Evolutionary conservation across 2,113 vertebrate species (phyloP), one percentile per base, ranked within the genome.

Genomic region (Apodemus speciosus): DNA sequence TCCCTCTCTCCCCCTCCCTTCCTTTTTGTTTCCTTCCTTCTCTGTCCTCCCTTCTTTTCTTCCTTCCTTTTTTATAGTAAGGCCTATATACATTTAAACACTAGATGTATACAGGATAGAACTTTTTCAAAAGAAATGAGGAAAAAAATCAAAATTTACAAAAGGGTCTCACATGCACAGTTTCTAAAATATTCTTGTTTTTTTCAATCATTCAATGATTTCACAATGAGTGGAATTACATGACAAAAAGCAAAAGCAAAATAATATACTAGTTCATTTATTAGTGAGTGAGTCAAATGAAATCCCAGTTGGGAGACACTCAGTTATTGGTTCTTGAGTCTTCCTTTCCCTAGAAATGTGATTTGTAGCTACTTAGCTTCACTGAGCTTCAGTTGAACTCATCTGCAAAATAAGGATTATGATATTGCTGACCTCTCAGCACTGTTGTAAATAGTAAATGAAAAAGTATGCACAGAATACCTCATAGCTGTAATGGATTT

Each of bases 371-470:
- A 3, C 43, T 85, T 73, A 80, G 72, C 69, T 90, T 93, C 75
- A 73, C 62, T 89, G 38, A 88, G 56, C 35, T 92, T 90, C 58
- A 49, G 46, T 62, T 92, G 71, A 62, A 9, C 32, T 90, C 58
- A 75, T 40, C 23, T 92, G 32, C 10, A 92, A n/a, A 85, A 92
- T 85, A 49, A 73, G 20, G 9, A 25, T n/a, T 38, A 86, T 9
- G 40, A 79, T 35, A 71, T 20, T 38, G 23, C 56, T 21, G 6
- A 81, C 40, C 88, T 94, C 71, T 66, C 30, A 77, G 76, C 66
- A 69, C 35, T 90, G 25, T 32, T 88, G 32, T 69, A 69, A 86
- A 32, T 89, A 92, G 92, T 97, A 93, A 92, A 79, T 79, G 21
- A 97, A 95, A 84, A 89, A 94, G 86, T 56, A 32, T 51, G 20